Evolutionary conservation across 2,888 invertebrate species (phyloP).

Genomic region (Anagyrus pseudococci): DNA sequence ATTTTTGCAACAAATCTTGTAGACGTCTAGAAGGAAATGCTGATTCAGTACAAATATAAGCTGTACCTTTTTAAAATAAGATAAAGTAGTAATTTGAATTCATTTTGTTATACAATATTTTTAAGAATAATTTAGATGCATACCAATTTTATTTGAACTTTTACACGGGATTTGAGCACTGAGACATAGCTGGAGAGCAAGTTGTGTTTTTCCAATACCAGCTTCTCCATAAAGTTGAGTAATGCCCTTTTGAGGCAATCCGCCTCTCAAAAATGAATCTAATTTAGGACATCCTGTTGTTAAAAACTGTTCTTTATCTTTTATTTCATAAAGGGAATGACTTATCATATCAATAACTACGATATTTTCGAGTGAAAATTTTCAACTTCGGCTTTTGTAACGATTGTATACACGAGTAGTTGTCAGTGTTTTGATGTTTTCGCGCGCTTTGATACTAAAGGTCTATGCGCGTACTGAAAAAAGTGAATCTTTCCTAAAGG

Average conservation of each 20-base stretch:
- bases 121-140: not conserved
- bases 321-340: no score
- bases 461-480: no score
- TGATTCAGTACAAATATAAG: conserved; percentile 82
- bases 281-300: conserved; percentile 67
- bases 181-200: conserved; percentile 75
- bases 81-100: conserved; percentile 33
- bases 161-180: conserved; percentile 67
- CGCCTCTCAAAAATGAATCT: conserved; percentile 71
- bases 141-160: conserved; percentile 65
- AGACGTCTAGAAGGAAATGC: conserved; percentile 75
- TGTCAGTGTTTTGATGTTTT: no score
- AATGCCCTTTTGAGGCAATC: conserved; percentile 72
- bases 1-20: conserved; percentile 64
- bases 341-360: no score
- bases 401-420: no score
- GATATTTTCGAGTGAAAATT: no score
- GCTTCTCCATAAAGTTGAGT: conserved; percentile 84
- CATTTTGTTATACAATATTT: not conserved
- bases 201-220: conserved; percentile 82
- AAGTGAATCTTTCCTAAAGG: no score
- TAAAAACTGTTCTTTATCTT: conserved; percentile 47
- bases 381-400: no score
- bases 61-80: conserved; percentile 60
- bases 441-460: no score